These are phyloP conservation scores for Automeris io DNA, from an alignment of 2,888 invertebrate species.

Conservation along the genomic window DNA sequence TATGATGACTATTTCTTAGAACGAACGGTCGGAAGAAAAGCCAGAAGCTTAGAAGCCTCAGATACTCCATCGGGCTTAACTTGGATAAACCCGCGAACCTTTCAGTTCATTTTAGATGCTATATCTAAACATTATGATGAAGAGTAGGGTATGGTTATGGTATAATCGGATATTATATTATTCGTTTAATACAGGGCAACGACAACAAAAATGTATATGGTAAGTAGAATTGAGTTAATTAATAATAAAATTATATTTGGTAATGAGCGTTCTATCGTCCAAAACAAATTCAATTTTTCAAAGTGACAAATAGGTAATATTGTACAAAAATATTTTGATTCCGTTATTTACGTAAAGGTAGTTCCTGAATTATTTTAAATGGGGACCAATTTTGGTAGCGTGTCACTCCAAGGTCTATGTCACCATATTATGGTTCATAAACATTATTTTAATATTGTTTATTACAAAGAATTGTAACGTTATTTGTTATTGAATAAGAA, in stretches of 20 bases:
- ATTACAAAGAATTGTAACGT: too few species aligned
- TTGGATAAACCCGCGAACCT: constrained; percentile 79
- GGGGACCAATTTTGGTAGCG: too few species aligned
- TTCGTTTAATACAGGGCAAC: constrained; percentile 28
- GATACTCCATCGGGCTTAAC: constrained; percentile 60
- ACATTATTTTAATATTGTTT: too few species aligned
- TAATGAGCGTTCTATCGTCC: too few species aligned
- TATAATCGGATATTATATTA: constrained; percentile 4
- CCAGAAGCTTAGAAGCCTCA: constrained; percentile 52
- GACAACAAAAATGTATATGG: constrained; percentile 19
- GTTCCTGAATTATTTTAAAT: too few species aligned
- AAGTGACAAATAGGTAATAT: too few species aligned
- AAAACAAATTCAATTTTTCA: too few species aligned
- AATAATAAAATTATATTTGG: background rate
- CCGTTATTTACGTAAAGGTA: too few species aligned
- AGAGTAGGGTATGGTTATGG: constrained; percentile 24
- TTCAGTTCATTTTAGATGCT: constrained; percentile 81
- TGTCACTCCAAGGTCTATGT: too few species aligned
- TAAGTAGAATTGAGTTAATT: constrained; percentile 8
- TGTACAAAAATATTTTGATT: too few species aligned
- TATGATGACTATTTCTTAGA: constrained; percentile 86
- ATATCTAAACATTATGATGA: constrained; percentile 54
- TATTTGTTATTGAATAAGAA: too few species aligned
- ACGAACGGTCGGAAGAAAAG: constrained; percentile 76
- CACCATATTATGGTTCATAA: too few species aligned